phyloP scores from a whole-genome alignment of 2,888 invertebrate genomes.

The Oeneis ivallda region DNA sequence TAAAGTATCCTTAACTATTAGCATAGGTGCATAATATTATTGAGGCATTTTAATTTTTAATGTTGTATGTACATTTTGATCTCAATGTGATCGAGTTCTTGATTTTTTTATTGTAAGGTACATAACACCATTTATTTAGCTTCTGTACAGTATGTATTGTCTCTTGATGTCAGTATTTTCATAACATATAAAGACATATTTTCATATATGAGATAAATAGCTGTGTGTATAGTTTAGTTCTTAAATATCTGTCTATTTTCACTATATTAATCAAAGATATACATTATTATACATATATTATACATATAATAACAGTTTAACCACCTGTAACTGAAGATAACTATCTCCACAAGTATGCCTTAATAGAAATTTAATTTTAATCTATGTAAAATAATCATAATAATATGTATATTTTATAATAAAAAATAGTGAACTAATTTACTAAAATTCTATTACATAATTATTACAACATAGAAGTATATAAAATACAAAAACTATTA shows the following conservation, averaged over 20 bases:
- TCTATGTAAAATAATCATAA: conserved; percentile 32
- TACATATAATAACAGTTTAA: neutral
- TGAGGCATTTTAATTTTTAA: conserved; percentile 48
- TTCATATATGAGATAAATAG: conserved; percentile 2
- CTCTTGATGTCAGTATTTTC: conserved; percentile 60
- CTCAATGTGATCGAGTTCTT: conserved; percentile 79
- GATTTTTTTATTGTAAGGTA: conserved; percentile 76
- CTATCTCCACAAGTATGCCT: conserved; percentile 58
- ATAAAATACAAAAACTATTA: conserved; percentile 48
- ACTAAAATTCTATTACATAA: conserved; percentile 36
- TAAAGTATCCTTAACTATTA: conserved; percentile 49
- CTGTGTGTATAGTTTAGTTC: conserved; percentile 8
- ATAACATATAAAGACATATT: conserved; percentile 30
- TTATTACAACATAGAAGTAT: conserved; percentile 21
- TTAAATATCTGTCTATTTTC: neutral
- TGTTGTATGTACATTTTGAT: conserved; percentile 78
- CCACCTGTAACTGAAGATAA: conserved; percentile 22
- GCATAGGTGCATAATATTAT: conserved; percentile 46
- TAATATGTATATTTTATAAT: conserved; percentile 46
- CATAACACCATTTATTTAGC: conserved; percentile 79
- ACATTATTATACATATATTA: neutral
- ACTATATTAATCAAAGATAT: conserved; percentile 2
- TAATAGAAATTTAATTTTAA: conserved; percentile 44
- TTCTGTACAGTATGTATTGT: conserved; percentile 76
- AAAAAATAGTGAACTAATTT: conserved; percentile 40